Base-by-base conservation (phyloP, 2,888 invertebrate species). In the Drosophila subquinaria region DNA sequence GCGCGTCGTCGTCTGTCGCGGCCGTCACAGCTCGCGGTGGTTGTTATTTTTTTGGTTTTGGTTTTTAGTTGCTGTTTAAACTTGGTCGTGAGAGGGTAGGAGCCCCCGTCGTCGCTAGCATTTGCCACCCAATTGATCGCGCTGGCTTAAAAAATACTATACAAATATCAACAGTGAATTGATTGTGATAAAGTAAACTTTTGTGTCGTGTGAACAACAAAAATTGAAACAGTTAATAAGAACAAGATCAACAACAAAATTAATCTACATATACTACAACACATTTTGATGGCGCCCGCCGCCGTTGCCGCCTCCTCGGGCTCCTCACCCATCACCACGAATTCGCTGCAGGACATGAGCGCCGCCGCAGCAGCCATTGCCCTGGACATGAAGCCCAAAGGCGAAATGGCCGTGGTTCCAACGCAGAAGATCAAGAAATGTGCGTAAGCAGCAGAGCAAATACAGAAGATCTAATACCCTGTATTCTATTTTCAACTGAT, bases 81-180 rank as follows among this genome's bases (percentile, higher is more conserved):
- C 92, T 91, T 91, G 91, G 92, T 91, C 89, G 92, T 92, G 91
- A 92, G 92, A 91, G 91, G 91, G 92, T 91, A 92, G 91, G 72
- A 70, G 78, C 81, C 87, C 78, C 81, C 69, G 73, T 80, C 53
- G 72, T 70, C 42, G 42, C 17, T 42, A 55, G 43, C 53, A 64
- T 20, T 61, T 59, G 59, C 68, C 73, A 64, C 68, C 67, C 75
- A 70, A 63, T 42, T 65, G 88, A 89, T 81, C 85, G 74, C 48
- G 69, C 50, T 56, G 51, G 47, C 70, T 63, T 23, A 56, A 64
- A 40, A 56, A 20, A 38, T 42, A 55, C 13, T n/a, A 38, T 38
- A 17, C 38, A 17, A 38, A 42, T 47, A 66, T 40, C 43, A 51
- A 61, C 30, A 30, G 64, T 76, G 75, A 67, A 67, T 74, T 75